Conservation (phyloP, 2,888 invertebrate species). For the Coleophora flavipennella region DNA sequence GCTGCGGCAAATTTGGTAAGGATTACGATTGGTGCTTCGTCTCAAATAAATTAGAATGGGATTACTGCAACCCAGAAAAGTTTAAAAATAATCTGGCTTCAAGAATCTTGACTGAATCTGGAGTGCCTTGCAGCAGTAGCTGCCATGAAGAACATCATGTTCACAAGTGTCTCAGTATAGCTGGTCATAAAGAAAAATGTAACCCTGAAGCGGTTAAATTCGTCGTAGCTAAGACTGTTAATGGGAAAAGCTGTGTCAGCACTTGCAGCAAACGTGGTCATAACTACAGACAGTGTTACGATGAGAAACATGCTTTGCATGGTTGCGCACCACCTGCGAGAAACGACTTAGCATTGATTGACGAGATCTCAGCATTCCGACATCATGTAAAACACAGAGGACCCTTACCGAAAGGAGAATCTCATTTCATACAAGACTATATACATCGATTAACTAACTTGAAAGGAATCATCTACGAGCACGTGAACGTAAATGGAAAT, state of each 20-base stretch:
- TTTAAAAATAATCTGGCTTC: background rate
- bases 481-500: background rate
- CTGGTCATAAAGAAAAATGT: background rate
- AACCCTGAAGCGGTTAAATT: background rate
- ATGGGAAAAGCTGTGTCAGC: background rate
- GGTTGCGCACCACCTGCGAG: background rate
- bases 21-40: background rate
- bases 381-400: background rate
- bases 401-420: background rate
- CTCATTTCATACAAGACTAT: background rate
- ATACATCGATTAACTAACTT: background rate
- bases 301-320: background rate
- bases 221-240: background rate
- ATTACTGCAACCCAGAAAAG: slow-evolving; percentile 1
- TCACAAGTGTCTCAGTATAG: background rate
- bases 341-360: background rate
- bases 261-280: background rate
- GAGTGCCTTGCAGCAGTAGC: background rate
- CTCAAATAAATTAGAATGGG: background rate
- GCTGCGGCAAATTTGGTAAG: background rate
- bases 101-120: background rate
- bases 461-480: background rate
- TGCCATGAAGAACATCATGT: background rate
- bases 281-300: background rate
- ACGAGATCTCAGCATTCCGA: background rate